Conservation (phyloP, 2,113 vertebrate species). For the Himantopus leucocephalus region DNA sequence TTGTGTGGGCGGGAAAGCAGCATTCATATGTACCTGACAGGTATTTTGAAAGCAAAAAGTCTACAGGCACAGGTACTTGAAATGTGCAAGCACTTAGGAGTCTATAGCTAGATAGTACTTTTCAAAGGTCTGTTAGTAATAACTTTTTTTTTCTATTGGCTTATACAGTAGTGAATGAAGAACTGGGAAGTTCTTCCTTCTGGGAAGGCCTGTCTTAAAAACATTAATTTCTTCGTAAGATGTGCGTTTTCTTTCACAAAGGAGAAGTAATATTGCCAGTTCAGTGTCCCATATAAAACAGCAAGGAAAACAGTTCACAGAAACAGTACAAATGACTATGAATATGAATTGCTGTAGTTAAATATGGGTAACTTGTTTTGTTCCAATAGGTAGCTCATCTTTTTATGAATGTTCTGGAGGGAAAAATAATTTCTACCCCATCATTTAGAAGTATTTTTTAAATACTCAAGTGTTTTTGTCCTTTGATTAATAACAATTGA, state of each 20-base stretch:
- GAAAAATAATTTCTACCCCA: not conserved
- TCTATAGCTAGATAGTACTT: not conserved
- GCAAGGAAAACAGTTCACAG: not conserved
- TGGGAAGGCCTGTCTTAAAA: not conserved
- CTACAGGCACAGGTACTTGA: not conserved
- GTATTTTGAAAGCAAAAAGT: not conserved
- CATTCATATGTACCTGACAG: not conserved
- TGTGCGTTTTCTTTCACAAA: not conserved
- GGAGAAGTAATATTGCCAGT: not conserved
- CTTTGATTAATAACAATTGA: not conserved
- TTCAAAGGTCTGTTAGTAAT: not conserved
- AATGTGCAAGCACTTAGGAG: not conserved
- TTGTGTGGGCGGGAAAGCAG: not conserved
- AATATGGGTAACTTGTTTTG: not conserved
- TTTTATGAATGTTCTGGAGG: not conserved
- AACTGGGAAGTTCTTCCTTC: not conserved
- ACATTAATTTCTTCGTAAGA: not conserved
- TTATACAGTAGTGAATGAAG: not conserved
- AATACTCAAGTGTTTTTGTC: not conserved
- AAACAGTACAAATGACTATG: not conserved
- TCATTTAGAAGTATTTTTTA: not conserved
- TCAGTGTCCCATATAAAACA: not conserved
- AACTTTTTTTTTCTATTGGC: not conserved
- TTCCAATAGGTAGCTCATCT: not conserved
- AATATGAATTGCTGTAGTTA: not conserved